Evolutionary conservation across 2,113 vertebrate species (phyloP), one percentile per base, ranked within the genome.

Genomic region (Hydropotes inermis): DNA sequence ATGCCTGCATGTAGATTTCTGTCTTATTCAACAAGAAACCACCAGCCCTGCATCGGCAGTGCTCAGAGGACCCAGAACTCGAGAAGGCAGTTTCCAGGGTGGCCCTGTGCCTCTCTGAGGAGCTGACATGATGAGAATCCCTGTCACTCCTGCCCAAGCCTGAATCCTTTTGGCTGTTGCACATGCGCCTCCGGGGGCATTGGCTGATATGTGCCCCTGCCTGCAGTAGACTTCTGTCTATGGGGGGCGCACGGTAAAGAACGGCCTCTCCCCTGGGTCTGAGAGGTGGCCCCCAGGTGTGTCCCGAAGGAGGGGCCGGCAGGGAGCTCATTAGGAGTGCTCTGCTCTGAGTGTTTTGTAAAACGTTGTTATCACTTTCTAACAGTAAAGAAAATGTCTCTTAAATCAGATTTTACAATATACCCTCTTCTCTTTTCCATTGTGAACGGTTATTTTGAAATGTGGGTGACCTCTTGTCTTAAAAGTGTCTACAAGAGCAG

Each of bases 371-470:
- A 13, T 10, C 54, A 61, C 39, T 88, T 94, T 95, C 50, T 79
- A 64, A 36, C 12, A 28, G 2, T 85, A 58, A 94, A 96, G 87
- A 64, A 96, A 96, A 39, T 55, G 47, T 43, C 21, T 87, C 10
- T 60, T 61, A 83, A 52, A 33, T 64, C 15, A 64, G 39, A 78
- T 90, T 95, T 39, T 82, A 67, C 4, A 70, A 43, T 30, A 54
- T 12, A 60, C 58, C 8, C 12, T 91, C 16, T 82, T 76, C 7
- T 45, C 95, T 89, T 74, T 9, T 23, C 50, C 28, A 13, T 55
- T 84, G 64, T 33, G 85, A 83, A 50, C 43, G 23, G 47, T 85
- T 93, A 54, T 95, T 96, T 76, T 86, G 60, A 92, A 94, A 76
- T 43, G 16, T 16, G 19, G 45, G 19, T 23, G 25, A n/a, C 13